Evolutionary conservation across 2,113 vertebrate species (phyloP).

Genomic region (Acrocephalus arundinaceus): DNA sequence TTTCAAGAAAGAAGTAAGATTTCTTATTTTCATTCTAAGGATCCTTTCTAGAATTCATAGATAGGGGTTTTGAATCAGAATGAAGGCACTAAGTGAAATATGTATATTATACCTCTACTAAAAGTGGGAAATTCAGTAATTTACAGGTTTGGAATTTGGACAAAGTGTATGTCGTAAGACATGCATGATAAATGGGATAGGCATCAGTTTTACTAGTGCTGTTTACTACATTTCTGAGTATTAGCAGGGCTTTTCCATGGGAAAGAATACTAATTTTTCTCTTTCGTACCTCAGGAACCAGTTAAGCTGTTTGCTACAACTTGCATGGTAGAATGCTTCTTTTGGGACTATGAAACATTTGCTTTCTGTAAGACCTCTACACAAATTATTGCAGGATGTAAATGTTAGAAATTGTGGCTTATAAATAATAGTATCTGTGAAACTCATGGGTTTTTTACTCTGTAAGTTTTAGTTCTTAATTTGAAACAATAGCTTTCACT

Average conservation of each 20-base stretch:
- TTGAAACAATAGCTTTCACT: neutral
- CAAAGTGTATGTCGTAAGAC: neutral
- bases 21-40: neutral
- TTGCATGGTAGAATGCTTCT: neutral
- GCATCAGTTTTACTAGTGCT: neutral
- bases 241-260: neutral
- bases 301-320: neutral
- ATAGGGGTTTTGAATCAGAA: neutral
- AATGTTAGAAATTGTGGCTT: neutral
- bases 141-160: neutral
- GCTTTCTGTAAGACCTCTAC: neutral
- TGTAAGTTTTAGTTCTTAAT: neutral
- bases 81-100: neutral
- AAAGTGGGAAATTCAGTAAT: neutral
- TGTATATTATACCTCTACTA: neutral
- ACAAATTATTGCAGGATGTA: neutral
- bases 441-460: neutral
- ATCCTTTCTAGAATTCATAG: neutral
- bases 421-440: neutral
- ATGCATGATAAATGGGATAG: neutral
- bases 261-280: neutral
- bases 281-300: neutral
- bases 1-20: neutral
- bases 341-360: neutral
- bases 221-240: neutral